These are phyloP conservation scores for Phoeniculus purpureus DNA, from an alignment of 2,797 vertebrate species.

Conservation along the genomic window DNA sequence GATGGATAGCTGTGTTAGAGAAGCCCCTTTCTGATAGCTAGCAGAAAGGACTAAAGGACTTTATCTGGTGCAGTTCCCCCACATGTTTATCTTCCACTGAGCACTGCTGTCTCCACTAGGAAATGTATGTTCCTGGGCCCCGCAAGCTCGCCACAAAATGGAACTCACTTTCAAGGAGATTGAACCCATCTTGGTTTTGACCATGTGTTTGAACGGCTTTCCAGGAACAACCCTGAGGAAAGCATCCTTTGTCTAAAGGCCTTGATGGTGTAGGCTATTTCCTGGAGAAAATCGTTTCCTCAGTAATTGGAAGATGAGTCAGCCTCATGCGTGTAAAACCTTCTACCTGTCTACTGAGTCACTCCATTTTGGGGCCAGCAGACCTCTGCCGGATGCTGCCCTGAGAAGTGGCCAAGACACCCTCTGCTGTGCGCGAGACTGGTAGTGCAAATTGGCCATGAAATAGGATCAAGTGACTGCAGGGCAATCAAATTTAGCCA, in stretches of 20 bases:
- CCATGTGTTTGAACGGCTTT: neutral
- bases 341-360: neutral
- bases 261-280: constrained; percentile 4
- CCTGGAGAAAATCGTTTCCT: constrained; percentile 27
- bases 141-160: rapidly evolving
- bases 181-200: neutral
- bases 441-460: neutral
- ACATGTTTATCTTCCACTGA: rapidly evolving
- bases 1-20: neutral
- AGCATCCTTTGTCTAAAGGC: neutral
- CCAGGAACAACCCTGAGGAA: constrained; percentile 11
- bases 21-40: neutral
- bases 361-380: neutral
- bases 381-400: neutral
- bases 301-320: neutral
- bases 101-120: neutral
- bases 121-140: neutral
- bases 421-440: neutral
- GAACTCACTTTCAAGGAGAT: neutral
- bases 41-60: neutral
- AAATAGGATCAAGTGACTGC: neutral
- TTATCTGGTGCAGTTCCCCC: neutral
- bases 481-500: neutral
- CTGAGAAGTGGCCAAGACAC: neutral
- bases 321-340: neutral